Evolutionary conservation across 1,140 invertebrate species (phyloP).

Genomic region (Onthophagus taurus): DNA sequence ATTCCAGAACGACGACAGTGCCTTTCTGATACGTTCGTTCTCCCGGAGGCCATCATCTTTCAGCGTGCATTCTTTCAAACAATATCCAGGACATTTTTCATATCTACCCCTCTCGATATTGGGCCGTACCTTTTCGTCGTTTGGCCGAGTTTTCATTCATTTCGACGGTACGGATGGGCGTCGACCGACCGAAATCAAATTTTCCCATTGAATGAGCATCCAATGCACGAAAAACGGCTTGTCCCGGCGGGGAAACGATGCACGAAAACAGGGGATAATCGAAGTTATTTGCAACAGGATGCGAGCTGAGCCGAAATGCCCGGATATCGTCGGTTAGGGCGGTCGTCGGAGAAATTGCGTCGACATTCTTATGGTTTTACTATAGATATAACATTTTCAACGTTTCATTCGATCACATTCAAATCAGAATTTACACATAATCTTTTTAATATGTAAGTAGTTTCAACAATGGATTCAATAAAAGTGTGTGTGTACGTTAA

Average conservation of each 20-base stretch:
- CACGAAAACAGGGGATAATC: slow-evolving; percentile 11
- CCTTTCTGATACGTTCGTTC: too few species aligned
- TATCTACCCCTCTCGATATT: slow-evolving; percentile 5
- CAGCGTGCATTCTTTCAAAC: slow-evolving; percentile 7
- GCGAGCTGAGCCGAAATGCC: too few species aligned
- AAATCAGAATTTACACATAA: too few species aligned
- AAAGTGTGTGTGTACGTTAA: too few species aligned
- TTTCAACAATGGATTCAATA: too few species aligned
- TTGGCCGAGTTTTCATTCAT: slow-evolving; percentile 6
- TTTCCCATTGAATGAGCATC: slow-evolving; percentile 5
- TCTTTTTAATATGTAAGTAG: too few species aligned
- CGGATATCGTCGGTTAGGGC: not conserved
- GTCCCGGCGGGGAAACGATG: slow-evolving; percentile 1
- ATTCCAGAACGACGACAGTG: slow-evolving; percentile 1
- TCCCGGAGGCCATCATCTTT: too few species aligned
- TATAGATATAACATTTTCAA: slow-evolving; percentile 4
- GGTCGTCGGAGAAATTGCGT: not conserved
- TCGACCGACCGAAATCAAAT: slow-evolving; percentile 8
- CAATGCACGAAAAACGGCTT: slow-evolving; percentile 9
- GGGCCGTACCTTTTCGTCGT: too few species aligned
- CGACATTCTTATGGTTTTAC: slow-evolving; percentile 1
- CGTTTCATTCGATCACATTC: too few species aligned
- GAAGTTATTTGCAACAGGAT: slow-evolving; percentile 7
- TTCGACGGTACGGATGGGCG: slow-evolving; percentile 9
- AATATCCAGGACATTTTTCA: slow-evolving; percentile 8